Evolutionary conservation across 2,797 vertebrate species (phyloP).

Genomic region (Limnodromus scolopaceus): DNA sequence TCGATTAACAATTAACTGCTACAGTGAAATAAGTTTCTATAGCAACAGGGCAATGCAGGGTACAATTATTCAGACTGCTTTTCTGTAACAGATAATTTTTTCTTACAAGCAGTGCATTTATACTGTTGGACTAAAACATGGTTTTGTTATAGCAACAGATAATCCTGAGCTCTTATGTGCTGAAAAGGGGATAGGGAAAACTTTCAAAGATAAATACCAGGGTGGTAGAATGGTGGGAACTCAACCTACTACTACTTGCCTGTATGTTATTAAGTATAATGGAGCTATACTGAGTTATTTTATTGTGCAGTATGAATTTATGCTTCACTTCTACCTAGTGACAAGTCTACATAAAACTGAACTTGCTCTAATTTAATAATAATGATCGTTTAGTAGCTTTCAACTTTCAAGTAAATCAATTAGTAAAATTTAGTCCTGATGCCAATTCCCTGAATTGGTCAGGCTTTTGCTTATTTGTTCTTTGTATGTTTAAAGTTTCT

Average conservation of each 20-base stretch:
- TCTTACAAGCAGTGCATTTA: slow-evolving; percentile 1
- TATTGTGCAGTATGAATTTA: neutral
- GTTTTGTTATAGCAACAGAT: slow-evolving; percentile 24
- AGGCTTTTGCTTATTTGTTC: neutral
- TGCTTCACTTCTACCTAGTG: neutral
- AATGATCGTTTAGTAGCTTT: neutral
- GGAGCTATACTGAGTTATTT: neutral
- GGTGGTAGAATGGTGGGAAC: neutral
- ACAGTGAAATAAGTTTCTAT: slow-evolving; percentile 44
- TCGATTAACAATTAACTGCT: slow-evolving; percentile 47
- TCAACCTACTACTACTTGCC: neutral
- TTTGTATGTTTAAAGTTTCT: neutral
- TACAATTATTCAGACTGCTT: slow-evolving; percentile 31
- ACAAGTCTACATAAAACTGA: neutral
- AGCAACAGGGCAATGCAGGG: slow-evolving; percentile 20
- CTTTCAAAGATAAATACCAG: neutral
- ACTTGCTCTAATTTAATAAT: neutral
- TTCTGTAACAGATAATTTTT: slow-evolving; percentile 19
- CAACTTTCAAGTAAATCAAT: neutral
- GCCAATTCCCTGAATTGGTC: neutral
- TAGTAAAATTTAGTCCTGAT: neutral
- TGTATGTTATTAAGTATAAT: neutral
- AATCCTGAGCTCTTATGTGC: neutral
- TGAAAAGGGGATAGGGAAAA: neutral
- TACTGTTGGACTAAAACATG: neutral